These are phyloP conservation scores for Achlya flavicornis DNA, from an alignment of 2,888 invertebrate species.

Conservation along the genomic window DNA sequence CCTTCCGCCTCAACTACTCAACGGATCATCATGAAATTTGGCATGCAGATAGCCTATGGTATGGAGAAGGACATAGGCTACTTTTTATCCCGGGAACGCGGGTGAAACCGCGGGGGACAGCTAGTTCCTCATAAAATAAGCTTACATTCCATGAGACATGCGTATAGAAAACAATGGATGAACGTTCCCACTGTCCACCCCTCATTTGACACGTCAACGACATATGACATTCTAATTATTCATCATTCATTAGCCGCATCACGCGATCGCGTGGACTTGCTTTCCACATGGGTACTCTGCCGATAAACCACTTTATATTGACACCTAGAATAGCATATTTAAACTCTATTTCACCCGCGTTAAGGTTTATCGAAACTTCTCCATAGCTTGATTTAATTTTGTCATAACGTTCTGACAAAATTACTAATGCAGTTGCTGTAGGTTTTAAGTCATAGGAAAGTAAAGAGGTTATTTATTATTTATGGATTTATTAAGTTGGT, in stretches of 20 bases:
- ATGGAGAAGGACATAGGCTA: no score
- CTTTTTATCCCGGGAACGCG: no score
- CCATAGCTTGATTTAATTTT: not conserved
- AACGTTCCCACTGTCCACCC: conserved; percentile 54
- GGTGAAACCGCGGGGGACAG: no score
- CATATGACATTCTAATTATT: conserved; percentile 69
- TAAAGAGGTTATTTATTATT: conserved; percentile 11
- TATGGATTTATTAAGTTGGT: conserved; percentile 26
- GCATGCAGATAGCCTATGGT: no score
- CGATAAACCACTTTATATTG: conserved; percentile 25
- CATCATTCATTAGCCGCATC: conserved; percentile 67
- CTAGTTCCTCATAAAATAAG: not conserved
- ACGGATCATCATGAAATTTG: no score
- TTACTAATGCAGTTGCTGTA: conserved; percentile 19
- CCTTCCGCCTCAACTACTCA: no score
- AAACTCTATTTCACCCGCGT: conserved; percentile 12
- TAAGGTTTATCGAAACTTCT: conserved; percentile 16
- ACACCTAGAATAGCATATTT: conserved; percentile 21
- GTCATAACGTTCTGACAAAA: conserved; percentile 27
- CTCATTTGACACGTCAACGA: conserved; percentile 48
- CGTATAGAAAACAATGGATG: conserved; percentile 19
- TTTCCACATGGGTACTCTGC: conserved; percentile 62
- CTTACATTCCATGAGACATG: conserved; percentile 25
- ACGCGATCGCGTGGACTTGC: conserved; percentile 70
- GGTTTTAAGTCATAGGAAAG: not conserved